These are phyloP conservation scores for Eueides isabella DNA, from an alignment of 1,140 invertebrate species.

Conservation along the genomic window DNA sequence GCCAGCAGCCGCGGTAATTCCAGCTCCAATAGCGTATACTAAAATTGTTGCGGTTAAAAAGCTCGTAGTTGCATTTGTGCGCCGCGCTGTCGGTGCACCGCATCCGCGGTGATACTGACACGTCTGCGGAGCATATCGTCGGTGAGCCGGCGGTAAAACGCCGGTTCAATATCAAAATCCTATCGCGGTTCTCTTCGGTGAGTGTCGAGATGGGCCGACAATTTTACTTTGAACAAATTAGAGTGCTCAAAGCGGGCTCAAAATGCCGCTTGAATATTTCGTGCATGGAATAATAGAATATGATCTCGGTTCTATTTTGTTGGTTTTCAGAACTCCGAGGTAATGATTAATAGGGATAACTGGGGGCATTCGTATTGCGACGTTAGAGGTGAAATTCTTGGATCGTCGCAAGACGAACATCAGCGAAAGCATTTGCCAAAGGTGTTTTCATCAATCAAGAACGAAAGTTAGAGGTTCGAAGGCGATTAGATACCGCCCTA, in stretches of 20 bases:
- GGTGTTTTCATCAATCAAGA: too few relatives aligned
- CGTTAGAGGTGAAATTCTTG: too few relatives aligned
- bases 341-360: too few relatives aligned
- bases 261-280: conserved; percentile 90
- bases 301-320: conserved; percentile 90
- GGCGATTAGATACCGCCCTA: conserved; percentile 93
- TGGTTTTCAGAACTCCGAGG: conserved; percentile 87
- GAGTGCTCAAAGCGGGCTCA: too few relatives aligned
- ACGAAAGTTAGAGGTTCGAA: too few relatives aligned
- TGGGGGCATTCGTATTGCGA: too few relatives aligned
- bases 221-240: too few relatives aligned
- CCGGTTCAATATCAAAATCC: conserved; percentile 76
- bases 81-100: conserved; percentile 84
- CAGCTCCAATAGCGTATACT: conserved; percentile 95
- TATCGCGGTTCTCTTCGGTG: conserved; percentile 84
- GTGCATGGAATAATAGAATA: conserved; percentile 93
- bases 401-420: too few relatives aligned
- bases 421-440: too few relatives aligned
- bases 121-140: conserved; percentile 75
- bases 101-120: conserved; percentile 82
- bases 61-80: conserved; percentile 88
- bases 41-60: conserved; percentile 92
- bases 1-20: conserved; percentile 95
- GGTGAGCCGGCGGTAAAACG: conserved; percentile 68
- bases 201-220: conserved; percentile 86